phyloP scores from a whole-genome alignment of 2,113 vertebrate genomes.

The Clarias magur region DNA sequence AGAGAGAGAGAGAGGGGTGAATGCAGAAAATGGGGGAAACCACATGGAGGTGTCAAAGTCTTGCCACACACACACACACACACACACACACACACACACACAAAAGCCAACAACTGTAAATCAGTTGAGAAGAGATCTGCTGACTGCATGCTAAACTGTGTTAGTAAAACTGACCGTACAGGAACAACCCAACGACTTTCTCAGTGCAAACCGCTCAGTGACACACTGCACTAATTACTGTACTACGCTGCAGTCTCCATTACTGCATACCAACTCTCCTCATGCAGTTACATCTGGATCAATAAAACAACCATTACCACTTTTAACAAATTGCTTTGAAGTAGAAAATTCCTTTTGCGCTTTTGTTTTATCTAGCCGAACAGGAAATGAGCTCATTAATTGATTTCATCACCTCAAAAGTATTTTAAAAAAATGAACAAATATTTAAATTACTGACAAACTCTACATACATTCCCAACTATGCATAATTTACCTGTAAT shows the following conservation, averaged over 20 bases:
- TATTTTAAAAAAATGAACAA: no score
- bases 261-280: background rate
- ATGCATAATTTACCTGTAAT: no score
- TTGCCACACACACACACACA: background rate
- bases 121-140: background rate
- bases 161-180: background rate
- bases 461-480: no score
- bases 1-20: background rate
- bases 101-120: background rate
- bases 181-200: background rate
- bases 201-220: background rate
- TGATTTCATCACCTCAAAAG: no score
- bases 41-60: conserved; percentile 48
- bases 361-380: background rate
- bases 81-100: background rate
- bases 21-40: conserved; percentile 10
- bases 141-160: background rate
- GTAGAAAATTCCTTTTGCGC: no score
- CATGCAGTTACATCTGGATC: background rate
- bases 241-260: background rate
- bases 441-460: no score
- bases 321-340: no score
- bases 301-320: background rate
- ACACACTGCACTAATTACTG: background rate
- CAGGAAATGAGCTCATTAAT: no score